Evolutionary conservation across 2,113 vertebrate species (phyloP).

Genomic region (Nothoprocta pentlandii): DNA sequence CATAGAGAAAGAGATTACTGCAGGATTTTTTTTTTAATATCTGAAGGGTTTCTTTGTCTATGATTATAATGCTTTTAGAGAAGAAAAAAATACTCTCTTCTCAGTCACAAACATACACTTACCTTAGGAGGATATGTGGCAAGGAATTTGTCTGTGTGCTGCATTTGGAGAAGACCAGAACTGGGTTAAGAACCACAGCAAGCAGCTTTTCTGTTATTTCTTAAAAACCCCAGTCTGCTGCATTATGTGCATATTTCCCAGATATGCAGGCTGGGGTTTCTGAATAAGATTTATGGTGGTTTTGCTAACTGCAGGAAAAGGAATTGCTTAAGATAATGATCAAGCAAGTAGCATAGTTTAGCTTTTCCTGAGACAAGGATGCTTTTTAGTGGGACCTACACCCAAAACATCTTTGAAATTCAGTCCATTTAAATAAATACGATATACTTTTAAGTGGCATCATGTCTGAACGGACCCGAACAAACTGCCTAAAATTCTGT

Average conservation of each 20-base stretch:
- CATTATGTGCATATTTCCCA: not conserved
- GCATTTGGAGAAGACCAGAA: not conserved
- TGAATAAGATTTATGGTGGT: not conserved
- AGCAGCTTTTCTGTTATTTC: not conserved
- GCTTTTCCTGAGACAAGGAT: not conserved
- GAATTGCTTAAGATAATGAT: conserved; percentile 17
- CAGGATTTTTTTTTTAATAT: not conserved
- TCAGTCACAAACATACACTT: not conserved
- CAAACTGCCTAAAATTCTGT: not conserved
- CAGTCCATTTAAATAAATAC: not conserved
- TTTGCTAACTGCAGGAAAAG: not conserved
- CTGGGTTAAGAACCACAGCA: not conserved
- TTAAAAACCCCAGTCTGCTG: conserved; percentile 8
- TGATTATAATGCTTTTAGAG: not conserved
- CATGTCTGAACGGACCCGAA: not conserved
- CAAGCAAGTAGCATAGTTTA: not conserved
- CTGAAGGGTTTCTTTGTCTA: not conserved
- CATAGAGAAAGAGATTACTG: not conserved
- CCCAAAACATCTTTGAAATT: not conserved
- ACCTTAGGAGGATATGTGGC: not conserved
- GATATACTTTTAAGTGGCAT: not conserved
- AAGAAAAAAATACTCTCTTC: not conserved
- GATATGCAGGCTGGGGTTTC: not conserved
- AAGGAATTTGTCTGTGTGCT: conserved; percentile 5
- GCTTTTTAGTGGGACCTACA: not conserved